Percentiles rank a stretch among this genome's conserved stretches.
Conservation (phyloP, 1,140 invertebrate species). For the Phenacoccus solenopsis region DNA sequence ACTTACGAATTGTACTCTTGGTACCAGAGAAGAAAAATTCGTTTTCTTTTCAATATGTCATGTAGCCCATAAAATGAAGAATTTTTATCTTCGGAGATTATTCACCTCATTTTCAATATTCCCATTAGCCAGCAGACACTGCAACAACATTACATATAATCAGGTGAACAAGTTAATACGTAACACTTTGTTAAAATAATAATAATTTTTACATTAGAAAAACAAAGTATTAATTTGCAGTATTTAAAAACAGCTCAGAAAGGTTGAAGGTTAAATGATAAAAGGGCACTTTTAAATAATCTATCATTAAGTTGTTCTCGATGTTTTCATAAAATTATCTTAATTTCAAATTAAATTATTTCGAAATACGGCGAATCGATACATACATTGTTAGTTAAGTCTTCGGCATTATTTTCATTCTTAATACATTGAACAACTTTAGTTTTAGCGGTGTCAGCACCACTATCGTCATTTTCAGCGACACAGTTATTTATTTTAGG, state of each 20-base stretch:
- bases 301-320: no score
- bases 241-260: not conserved
- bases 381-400: not conserved
- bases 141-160: not conserved
- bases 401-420: not conserved
- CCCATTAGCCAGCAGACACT: not conserved
- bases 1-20: not conserved
- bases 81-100: not conserved
- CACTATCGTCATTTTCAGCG: not conserved
- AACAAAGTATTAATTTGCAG: not conserved
- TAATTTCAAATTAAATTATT: no score
- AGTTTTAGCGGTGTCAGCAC: not conserved
- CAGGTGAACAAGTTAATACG: not conserved
- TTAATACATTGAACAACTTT: not conserved
- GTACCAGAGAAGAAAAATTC: not conserved
- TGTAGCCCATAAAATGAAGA: not conserved
- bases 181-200: not conserved
- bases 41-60: not conserved
- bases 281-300: no score
- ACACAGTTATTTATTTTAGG: not conserved
- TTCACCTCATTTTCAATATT: not conserved
- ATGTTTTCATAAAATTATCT: no score
- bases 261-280: not conserved
- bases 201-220: not conserved
- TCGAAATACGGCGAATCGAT: no score